Base-by-base conservation (phyloP, 1,140 invertebrate species). In the Neocloeon triangulifer region DNA sequence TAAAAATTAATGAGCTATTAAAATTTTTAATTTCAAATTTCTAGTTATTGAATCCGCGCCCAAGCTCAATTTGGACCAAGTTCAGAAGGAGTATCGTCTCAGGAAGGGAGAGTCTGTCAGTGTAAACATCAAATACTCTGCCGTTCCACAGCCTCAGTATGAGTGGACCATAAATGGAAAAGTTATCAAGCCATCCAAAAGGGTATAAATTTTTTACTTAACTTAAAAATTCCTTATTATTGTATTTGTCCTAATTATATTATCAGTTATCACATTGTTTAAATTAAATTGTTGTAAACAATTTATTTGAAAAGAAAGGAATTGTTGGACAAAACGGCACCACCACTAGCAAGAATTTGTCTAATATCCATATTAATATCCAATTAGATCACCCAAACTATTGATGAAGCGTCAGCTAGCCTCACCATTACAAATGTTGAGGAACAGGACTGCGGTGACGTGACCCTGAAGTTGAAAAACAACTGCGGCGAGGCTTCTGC, bases 391-490 rank as follows among this genome's bases (percentile, higher is more conserved):
- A 54, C 56, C 33, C 55, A 63, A 16, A 58, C 52, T 0, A 59
- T 75, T 10, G 61, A 66, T 35, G 70, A 78, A 33, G 64, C 67
- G 43, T 65, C 55, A 14, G 78, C 74, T 6, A 60, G 57, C 12
- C 49, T 84, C 15, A 77, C 67, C 2, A 73, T 84, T 23, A 72
- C 66, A 39, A 75, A 76, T 48, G 60, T 73, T 4, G 64, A 73
- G 43, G 62, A 73, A 35, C 52, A 58, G 41, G 77, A 86, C 49
- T 61, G 66, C 37, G 77, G 75, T 22, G 59, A 61, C 34, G 81
- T 82, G 41, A 73, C 61, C 26, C 45, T 84, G 17, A 67, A 63
- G 45, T 49, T 85, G 14, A 58, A 54, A 32, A 86, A 86, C 48
- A 64, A 64, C 36, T 66, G 65, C 41, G 80, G 79, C 16, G 66